Evolutionary conservation across 2,113 vertebrate species (phyloP), one percentile per base, ranked within the genome.

Genomic region (Reinhardtius hippoglossoides): DNA sequence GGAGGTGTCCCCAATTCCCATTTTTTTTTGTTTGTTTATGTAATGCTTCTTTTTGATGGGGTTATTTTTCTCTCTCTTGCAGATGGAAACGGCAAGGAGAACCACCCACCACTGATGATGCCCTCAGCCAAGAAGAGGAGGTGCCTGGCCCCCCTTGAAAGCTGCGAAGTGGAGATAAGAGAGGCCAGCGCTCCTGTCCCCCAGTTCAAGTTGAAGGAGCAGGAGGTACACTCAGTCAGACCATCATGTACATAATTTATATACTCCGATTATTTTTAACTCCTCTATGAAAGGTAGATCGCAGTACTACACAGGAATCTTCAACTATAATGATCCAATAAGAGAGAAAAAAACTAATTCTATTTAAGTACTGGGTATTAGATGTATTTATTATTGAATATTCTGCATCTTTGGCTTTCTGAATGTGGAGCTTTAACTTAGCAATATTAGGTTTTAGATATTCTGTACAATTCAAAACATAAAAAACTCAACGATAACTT

Each of bases 21-120:
- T 74, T 78, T 88, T 18, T 78, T 78, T 74, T 52, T 80, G 13
- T 68, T 15, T 77, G 31, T 58, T 74, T 81, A 69, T 63, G 13
- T 69, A 75, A 81, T 23, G 1, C 27, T 21, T 27, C 20, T 44
- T 62, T 69, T 80, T 72, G 20, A 76, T 65, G 8, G 62, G 44
- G 40, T 42, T 42, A 13, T 42, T 42, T 42, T 1, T 73, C 42
- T 46, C 6, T 20, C 18, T 16, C 9, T 65, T 50, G 46, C 46
- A 94, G 93, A 88, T 83, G 79, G 26, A 23, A 55, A 56, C 71
- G 71, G 62, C n/a, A 94, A 92, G 69, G 93, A 95, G 77, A 94
- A 94, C 88, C 57, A 73, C 74, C 71, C 80, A 31, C 80, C 78
- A n/a, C 18, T 23, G 18, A 13, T 35, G 35, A 76, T 76, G 1